Evolutionary conservation across 1,140 invertebrate species (phyloP).

Genomic region (Meloidogyne floridensis): DNA sequence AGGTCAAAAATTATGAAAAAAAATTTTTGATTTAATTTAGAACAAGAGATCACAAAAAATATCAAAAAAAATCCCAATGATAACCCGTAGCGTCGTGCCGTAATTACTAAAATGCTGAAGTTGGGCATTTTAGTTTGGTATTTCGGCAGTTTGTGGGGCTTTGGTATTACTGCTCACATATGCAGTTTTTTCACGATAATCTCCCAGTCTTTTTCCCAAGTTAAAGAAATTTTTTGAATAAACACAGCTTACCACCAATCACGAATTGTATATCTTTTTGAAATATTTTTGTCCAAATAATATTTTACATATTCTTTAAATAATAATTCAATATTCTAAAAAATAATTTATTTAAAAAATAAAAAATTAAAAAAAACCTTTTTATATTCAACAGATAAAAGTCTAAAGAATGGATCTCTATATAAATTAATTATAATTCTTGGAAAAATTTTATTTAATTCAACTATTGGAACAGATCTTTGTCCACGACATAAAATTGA

Average conservation of each 20-base stretch:
- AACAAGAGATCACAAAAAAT: too few species aligned
- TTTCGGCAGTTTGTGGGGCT: too few species aligned
- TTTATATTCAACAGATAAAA: constrained; percentile 5
- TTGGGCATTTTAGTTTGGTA: too few species aligned
- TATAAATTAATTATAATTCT: constrained; percentile 21
- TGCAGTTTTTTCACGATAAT: too few species aligned
- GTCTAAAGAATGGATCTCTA: constrained; percentile 8
- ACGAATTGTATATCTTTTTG: constrained; percentile 25
- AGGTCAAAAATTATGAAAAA: too few species aligned
- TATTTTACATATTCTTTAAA: constrained; percentile 31
- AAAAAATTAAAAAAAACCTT: constrained; percentile 6
- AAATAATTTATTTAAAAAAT: constrained; percentile 21
- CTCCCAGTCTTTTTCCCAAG: too few species aligned
- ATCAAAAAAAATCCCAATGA: too few species aligned
- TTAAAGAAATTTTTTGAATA: too few species aligned
- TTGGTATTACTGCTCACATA: too few species aligned
- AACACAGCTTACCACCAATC: constrained; percentile 27
- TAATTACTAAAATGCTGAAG: too few species aligned
- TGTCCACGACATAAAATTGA: constrained; percentile 30
- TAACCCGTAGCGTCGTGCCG: too few species aligned
- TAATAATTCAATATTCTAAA: constrained; percentile 23
- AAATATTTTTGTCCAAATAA: constrained; percentile 26
- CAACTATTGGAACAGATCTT: constrained; percentile 14
- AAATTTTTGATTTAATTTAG: too few species aligned
- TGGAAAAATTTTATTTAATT: constrained; percentile 4